Percentiles rank a stretch among this genome's conserved stretches.
These are phyloP conservation scores for Xestia c-nigrum DNA, from an alignment of 2,888 invertebrate genomes.

Conservation along the genomic window DNA sequence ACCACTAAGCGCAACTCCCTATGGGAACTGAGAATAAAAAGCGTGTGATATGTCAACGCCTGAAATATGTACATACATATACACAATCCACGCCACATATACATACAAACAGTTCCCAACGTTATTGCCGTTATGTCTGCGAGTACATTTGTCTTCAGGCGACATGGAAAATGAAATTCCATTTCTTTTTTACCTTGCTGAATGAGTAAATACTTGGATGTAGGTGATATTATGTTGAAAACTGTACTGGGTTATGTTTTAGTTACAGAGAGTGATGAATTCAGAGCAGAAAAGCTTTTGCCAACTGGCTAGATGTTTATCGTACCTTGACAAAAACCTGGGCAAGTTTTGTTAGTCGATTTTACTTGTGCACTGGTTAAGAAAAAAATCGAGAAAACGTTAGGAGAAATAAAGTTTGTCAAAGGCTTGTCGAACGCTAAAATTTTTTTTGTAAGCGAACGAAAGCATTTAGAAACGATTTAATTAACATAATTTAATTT, in stretches of 20 bases:
- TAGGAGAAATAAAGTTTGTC: neutral
- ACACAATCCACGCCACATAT: neutral
- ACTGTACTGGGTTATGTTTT: neutral
- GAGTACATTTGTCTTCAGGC: slow-evolving; percentile 49
- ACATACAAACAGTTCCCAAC: slow-evolving; percentile 21
- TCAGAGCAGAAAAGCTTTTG: neutral
- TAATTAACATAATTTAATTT: too few species aligned
- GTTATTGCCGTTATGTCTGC: slow-evolving; percentile 45
- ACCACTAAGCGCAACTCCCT: neutral
- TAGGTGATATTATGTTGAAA: slow-evolving; percentile 24
- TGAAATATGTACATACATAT: slow-evolving; percentile 16
- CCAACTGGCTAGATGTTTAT: neutral
- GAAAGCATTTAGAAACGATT: too few species aligned
- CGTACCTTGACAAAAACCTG: neutral
- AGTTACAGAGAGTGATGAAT: neutral
- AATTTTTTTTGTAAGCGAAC: neutral
- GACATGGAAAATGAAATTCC: slow-evolving; percentile 55
- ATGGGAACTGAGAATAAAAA: slow-evolving; percentile 10
- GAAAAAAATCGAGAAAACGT: neutral
- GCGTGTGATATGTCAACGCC: slow-evolving; percentile 20
- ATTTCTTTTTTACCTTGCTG: slow-evolving; percentile 40
- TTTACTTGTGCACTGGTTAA: neutral
- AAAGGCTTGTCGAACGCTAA: neutral
- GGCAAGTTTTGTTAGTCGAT: neutral
- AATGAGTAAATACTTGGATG: slow-evolving; percentile 39